Evolutionary conservation across 2,888 invertebrate species (phyloP).

Genomic region (Campoletis raptor): DNA sequence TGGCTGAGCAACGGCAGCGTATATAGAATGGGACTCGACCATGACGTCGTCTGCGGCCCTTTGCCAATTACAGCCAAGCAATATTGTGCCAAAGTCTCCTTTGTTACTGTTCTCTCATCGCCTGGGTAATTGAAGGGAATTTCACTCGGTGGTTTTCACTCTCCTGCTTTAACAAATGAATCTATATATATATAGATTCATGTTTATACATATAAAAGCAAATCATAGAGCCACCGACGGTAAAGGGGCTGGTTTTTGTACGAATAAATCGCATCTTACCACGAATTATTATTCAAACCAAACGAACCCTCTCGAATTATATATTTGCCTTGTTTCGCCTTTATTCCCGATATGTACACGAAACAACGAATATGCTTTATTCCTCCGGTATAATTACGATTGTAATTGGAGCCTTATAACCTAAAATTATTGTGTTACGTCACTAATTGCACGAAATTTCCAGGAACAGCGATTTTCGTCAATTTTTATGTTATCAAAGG

Average conservation of each 20-base stretch:
- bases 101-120: constrained; percentile 62
- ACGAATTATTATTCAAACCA: constrained; percentile 57
- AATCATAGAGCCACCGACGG: not conserved
- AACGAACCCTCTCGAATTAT: constrained; percentile 50
- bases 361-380: not conserved
- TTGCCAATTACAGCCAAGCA: constrained; percentile 67
- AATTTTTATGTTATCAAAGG: too few species aligned
- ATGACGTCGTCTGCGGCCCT: constrained; percentile 61
- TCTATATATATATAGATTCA: not conserved
- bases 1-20: constrained; percentile 20
- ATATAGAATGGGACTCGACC: constrained; percentile 44
- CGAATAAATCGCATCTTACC: constrained; percentile 47
- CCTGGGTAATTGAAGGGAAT: constrained; percentile 68
- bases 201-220: constrained; percentile 3
- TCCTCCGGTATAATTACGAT: constrained; percentile 19
- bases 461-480: not conserved
- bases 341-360: constrained; percentile 1
- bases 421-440: not conserved
- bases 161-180: constrained; percentile 6
- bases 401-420: constrained; percentile 12
- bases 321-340: constrained; percentile 49
- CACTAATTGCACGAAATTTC: not conserved
- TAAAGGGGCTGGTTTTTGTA: constrained; percentile 45
- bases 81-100: constrained; percentile 69
- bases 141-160: constrained; percentile 66